Percentiles rank a stretch among this genome's conserved stretches.
phyloP scores from a whole-genome alignment of 53 echinoderm and acorn worm genomes.

The Arbacia lixula region DNA sequence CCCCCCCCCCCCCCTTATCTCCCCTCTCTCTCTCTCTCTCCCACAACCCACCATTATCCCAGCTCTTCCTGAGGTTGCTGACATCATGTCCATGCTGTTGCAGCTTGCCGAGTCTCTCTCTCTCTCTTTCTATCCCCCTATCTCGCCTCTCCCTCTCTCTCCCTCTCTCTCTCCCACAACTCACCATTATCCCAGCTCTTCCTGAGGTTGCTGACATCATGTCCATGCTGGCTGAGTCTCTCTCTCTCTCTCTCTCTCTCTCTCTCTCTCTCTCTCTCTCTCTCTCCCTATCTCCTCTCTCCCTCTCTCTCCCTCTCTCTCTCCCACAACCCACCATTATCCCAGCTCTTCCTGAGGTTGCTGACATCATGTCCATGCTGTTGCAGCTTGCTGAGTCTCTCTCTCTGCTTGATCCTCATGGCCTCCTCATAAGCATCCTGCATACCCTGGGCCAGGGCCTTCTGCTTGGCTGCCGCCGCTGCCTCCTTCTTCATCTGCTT shows the following conservation, averaged over 20 bases:
- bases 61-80: slow-evolving; percentile 66
- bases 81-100: slow-evolving; percentile 64
- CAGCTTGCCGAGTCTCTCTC: slow-evolving; percentile 64
- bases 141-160: too few species aligned
- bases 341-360: slow-evolving; percentile 82
- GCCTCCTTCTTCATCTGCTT: slow-evolving; percentile 87
- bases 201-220: background rate
- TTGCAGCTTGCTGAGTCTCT: slow-evolving; percentile 67
- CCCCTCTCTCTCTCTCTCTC: too few species aligned
- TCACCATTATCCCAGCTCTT: background rate
- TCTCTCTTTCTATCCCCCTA: slow-evolving; percentile 65
- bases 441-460: slow-evolving; percentile 77
- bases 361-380: slow-evolving; percentile 72
- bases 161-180: too few species aligned
- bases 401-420: slow-evolving; percentile 69
- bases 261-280: too few species aligned
- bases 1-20: too few species aligned
- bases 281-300: too few species aligned
- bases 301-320: too few species aligned
- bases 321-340: slow-evolving; percentile 61
- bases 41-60: slow-evolving; percentile 62
- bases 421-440: slow-evolving; percentile 78
- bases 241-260: too few species aligned
- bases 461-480: slow-evolving; percentile 77
- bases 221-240: too few species aligned